Evolutionary conservation across 2,797 vertebrate species (phyloP), one percentile per base, ranked within the genome.

Genomic region (Helostoma temminkii): DNA sequence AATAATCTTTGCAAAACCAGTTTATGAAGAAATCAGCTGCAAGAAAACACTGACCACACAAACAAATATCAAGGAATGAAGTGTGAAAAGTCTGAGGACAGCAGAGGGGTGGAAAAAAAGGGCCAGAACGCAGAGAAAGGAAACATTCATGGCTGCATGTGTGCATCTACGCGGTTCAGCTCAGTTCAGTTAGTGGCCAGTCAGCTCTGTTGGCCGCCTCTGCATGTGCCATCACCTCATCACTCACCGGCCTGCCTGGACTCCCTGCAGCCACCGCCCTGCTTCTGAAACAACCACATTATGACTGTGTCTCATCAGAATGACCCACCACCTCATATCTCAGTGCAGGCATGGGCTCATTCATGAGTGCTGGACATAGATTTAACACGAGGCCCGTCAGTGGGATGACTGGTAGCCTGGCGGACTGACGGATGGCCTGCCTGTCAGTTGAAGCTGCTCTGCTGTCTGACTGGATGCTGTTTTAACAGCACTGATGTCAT

Each of bases 151-250:
- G 48, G 64, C 45, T 6, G 30, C 7, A 39, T 70, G n/a, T 63
- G 76, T 72, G 74, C 77, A 56, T 78, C 77, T 77, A 25, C 39
- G 58, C 45, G 57, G 71, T 46, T 55, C 50, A 60, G 60, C 43
- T 45, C 5, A 47, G 71, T 30, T 77, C 66, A 75, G 69, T 70
- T 18, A 41, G 66, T 60, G 76, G 76, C 56, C 68, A 37, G 66
- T 81, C 52, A 16, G 69, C 32, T 32, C 68, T 28, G 52, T 55
- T 78, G 78, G 83, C 79, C 50, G 37, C 52, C 70, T 59, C 77
- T 50, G 41, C 62, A 18, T 58, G 81, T 82, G 52, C 83, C 71
- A 30, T 89, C 90, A 92, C 91, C 89, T 93, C 91, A 92, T 93
- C 86, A 87, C 71, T 92, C 89, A 89, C 11, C 46, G 26, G 69